Evolutionary conservation across 2,888 invertebrate genomes (phyloP), one percentile per base, ranked within the genome.

Genomic region (Chymomyza amoena): DNA sequence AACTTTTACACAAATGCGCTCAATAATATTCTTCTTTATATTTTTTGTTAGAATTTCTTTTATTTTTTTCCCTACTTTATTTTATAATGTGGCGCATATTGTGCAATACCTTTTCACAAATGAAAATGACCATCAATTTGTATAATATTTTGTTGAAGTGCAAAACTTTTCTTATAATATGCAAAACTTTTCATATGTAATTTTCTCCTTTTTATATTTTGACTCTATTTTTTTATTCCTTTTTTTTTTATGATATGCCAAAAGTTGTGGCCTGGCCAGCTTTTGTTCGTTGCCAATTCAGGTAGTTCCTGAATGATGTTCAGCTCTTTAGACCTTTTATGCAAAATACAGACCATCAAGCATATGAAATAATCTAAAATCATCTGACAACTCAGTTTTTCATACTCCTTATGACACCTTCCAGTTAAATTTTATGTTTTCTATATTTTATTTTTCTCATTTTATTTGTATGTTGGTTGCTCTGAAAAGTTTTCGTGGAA

Each of bases 111-210:
- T 73, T 77, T 80, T 25, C 75, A 74, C 70, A 82, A 78, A 75
- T 80, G 75, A 68, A 84, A 87, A 83, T 80, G 78, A 69, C 77
- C 80, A 82, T 74, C 83, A 87, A 83, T 80, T 83, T 82, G 75
- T 75, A 72, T 87, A 76, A 72, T 84, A 80, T 87, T 87, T 72
- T 80, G 71, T 71, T 71, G 68, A 87, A 84, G 79, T 80, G 73
- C 68, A 78, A 80, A 81, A 79, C 77, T 80, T 81, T 79, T 74
- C 71, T 67, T 71, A 69, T 70, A 60, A 71, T 71, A 70, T 76
- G 71, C 71, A 78, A 70, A 84, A 80, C 77, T 87, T 83, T 83
- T 77, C 25, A 67, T 56, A 64, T 56, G 64, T 56, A 64, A 64
- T 64, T n/a, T 45, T 61, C 50, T 61, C 20, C 20, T 39, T 45